phyloP scores from a whole-genome alignment of 2,888 invertebrate genomes.

The Cephus rjabovi region DNA sequence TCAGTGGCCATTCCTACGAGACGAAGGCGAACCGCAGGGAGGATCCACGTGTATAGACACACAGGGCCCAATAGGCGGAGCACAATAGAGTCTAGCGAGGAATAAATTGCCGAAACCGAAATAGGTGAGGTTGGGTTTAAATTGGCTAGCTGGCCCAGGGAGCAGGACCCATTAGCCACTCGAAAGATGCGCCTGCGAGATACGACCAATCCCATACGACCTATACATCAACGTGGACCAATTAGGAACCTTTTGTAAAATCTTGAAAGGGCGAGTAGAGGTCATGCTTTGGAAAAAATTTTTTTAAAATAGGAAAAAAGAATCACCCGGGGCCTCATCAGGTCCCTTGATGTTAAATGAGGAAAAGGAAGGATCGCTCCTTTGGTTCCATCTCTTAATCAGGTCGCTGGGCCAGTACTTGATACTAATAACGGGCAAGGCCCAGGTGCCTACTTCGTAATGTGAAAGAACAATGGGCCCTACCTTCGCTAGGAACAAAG shows the following conservation, averaged over 20 bases:
- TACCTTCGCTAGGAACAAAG: slow-evolving; percentile 27
- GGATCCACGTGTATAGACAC: slow-evolving; percentile 11
- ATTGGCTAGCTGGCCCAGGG: background rate
- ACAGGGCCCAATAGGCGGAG: background rate
- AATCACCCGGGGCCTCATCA: background rate
- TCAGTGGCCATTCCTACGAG: slow-evolving; percentile 20
- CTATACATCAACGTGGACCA: slow-evolving; percentile 57
- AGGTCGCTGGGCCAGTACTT: background rate
- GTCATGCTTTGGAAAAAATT: background rate
- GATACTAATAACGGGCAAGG: background rate
- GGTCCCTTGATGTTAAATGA: background rate
- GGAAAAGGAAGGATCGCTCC: background rate
- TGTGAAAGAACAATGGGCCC: slow-evolving; percentile 23
- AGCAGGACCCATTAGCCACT: slow-evolving; percentile 43
- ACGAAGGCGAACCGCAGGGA: slow-evolving; percentile 25
- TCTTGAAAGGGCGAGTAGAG: slow-evolving; percentile 12
- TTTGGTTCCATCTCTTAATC: background rate
- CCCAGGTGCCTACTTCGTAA: background rate
- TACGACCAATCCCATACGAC: slow-evolving; percentile 43
- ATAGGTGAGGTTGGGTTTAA: slow-evolving; percentile 38
- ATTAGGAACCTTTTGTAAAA: slow-evolving; percentile 44
- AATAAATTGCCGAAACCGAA: slow-evolving; percentile 48
- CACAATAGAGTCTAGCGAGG: slow-evolving; percentile 32
- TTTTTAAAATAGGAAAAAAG: background rate
- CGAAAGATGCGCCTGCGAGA: slow-evolving; percentile 52